Percentiles rank a stretch among this genome's conserved stretches.
Conservation (phyloP, 92 coral and sea anemone genomes). For the Heliopora coerulea region DNA sequence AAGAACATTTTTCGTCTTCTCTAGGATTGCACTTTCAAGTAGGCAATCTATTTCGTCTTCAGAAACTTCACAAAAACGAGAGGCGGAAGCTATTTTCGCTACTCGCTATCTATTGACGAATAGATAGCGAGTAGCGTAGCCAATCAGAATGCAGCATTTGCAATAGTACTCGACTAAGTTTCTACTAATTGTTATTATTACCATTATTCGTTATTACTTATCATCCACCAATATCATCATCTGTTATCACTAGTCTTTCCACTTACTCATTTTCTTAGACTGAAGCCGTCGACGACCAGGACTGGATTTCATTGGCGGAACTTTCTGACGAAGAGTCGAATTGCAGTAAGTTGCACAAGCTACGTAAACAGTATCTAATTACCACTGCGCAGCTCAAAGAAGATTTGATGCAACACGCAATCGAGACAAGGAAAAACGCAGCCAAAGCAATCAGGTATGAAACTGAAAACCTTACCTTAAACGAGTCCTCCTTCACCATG, state of each 20-base stretch:
- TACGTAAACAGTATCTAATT: constrained; percentile 85
- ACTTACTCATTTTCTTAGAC: constrained; percentile 9
- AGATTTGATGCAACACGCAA: constrained; percentile 85
- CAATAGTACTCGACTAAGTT: too few species aligned
- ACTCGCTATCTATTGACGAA: too few species aligned
- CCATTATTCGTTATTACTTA: too few species aligned
- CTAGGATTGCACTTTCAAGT: too few species aligned
- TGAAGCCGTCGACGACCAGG: not conserved
- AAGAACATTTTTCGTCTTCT: too few species aligned
- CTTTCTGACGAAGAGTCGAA: constrained; percentile 47
- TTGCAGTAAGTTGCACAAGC: constrained; percentile 67
- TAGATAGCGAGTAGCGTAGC: too few species aligned
- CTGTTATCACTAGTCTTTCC: not conserved
- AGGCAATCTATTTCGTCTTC: too few species aligned
- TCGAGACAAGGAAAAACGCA: constrained; percentile 82
- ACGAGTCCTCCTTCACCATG: too few species aligned
- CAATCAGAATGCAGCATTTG: too few species aligned
- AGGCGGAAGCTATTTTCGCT: too few species aligned
- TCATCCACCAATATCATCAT: not conserved
- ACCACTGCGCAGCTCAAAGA: constrained; percentile 95
- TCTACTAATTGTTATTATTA: too few species aligned
- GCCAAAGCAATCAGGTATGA: constrained; percentile 86
- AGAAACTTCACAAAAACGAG: too few species aligned
- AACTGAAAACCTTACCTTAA: not conserved
- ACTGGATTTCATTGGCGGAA: constrained; percentile 24